Evolutionary conservation across 2,888 invertebrate genomes (phyloP).

Genomic region (Augiades crinisus): DNA sequence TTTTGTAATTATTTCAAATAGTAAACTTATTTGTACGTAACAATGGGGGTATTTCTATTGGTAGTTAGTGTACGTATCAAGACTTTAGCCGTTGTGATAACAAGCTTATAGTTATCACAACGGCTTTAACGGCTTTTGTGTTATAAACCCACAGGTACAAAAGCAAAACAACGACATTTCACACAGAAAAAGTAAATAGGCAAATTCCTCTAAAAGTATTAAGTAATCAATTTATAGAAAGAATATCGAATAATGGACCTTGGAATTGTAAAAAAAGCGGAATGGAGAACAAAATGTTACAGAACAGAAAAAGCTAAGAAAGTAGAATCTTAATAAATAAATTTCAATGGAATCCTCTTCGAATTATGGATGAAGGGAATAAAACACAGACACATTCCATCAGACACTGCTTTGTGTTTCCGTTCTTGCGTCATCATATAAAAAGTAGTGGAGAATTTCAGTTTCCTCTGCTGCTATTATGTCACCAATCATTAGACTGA

Average conservation of each 20-base stretch:
- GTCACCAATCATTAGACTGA: conserved; percentile 2
- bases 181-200: not conserved
- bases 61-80: too few relatives aligned
- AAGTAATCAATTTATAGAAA: not conserved
- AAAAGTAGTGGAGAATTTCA: conserved; percentile 12
- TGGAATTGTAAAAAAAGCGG: not conserved
- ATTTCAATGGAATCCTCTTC: conserved; percentile 7
- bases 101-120: too few relatives aligned
- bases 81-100: too few relatives aligned
- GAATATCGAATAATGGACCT: not conserved
- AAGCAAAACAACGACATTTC: too few relatives aligned
- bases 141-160: too few relatives aligned
- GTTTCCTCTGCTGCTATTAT: not conserved
- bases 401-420: conserved; percentile 20
- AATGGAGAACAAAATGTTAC: not conserved
- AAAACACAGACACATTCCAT: conserved; percentile 15
- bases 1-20: too few relatives aligned
- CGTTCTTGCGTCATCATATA: conserved; percentile 10
- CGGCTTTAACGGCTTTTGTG: too few relatives aligned
- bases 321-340: conserved; percentile 5
- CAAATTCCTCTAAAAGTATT: not conserved
- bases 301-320: not conserved
- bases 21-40: too few relatives aligned
- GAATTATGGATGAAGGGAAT: conserved; percentile 13
- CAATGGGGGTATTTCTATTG: too few relatives aligned